A percentile compares a stretch with the other conserved stretches of the same genome.
Evolutionary conservation across 2,113 vertebrate species (phyloP).

Genomic region (Aramus guarauna): DNA sequence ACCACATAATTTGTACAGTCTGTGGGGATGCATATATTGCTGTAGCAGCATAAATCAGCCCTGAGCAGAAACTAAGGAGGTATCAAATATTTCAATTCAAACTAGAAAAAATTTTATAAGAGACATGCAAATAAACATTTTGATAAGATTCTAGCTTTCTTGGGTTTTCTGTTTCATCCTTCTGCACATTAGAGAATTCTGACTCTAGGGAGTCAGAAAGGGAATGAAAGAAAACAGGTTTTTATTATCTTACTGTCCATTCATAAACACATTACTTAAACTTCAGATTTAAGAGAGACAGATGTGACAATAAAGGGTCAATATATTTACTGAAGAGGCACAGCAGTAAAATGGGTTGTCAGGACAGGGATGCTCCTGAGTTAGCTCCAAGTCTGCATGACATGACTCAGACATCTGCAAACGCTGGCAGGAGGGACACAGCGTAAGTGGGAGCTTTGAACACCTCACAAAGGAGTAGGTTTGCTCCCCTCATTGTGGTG

Average conservation of each 20-base stretch:
- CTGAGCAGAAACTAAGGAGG: not conserved
- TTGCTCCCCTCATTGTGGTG: not conserved
- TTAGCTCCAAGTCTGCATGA: not conserved
- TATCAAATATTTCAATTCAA: not conserved
- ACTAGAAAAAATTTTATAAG: not conserved
- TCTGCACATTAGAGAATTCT: not conserved
- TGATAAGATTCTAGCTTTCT: not conserved
- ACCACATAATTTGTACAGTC: not conserved
- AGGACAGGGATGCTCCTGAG: not conserved
- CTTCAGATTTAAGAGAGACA: not conserved
- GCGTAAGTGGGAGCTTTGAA: not conserved
- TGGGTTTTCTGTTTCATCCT: not conserved
- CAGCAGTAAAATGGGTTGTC: not conserved
- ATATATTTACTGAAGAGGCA: not conserved
- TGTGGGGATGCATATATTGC: constrained; percentile 24
- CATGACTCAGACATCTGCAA: not conserved
- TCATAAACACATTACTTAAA: not conserved
- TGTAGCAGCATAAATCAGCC: constrained; percentile 22
- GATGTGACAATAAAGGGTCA: not conserved
- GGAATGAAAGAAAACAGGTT: not conserved
- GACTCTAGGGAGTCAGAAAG: too few species aligned
- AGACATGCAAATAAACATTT: not conserved
- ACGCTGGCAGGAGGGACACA: not conserved
- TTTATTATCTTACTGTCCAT: not conserved
- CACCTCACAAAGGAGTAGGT: not conserved